Evolutionary conservation across 2,888 invertebrate species (phyloP).

Genomic region (Cryptosula pallasiana): DNA sequence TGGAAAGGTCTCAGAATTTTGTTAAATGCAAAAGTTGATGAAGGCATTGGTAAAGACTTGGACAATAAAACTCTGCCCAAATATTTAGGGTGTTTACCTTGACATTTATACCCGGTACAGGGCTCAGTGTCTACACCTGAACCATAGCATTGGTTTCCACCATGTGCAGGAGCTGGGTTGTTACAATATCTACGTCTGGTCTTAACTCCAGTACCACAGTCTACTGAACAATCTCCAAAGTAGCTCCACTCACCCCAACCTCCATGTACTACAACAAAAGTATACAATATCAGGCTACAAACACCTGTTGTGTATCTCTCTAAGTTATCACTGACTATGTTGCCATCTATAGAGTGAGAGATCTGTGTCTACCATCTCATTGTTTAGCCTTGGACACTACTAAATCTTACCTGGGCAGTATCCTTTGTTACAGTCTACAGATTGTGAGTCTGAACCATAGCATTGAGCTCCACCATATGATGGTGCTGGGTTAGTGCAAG

Average conservation of each 20-base stretch:
- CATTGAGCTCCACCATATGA: conserved; percentile 42
- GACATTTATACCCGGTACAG: background rate
- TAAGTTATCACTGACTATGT: background rate
- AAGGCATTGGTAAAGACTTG: too few relatives aligned
- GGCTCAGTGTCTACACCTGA: background rate
- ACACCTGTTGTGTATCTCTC: background rate
- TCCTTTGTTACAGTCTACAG: background rate
- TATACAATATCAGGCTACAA: background rate
- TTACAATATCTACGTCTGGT: conserved; percentile 38
- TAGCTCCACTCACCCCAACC: conserved; percentile 8
- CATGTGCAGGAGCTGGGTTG: conserved; percentile 40
- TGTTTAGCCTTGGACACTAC: background rate
- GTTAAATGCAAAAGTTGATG: background rate
- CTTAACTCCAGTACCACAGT: conserved; percentile 39
- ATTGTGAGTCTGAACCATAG: conserved; percentile 30
- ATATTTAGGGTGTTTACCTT: background rate
- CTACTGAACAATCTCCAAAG: conserved; percentile 27
- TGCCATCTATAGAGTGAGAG: background rate
- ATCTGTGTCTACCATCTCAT: background rate
- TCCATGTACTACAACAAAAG: background rate
- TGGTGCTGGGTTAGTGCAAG: conserved; percentile 41
- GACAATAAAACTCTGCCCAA: too few relatives aligned
- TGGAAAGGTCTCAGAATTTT: background rate
- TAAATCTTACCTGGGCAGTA: conserved; percentile 12
- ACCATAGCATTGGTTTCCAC: conserved; percentile 39